Conservation (phyloP, 2,113 vertebrate species). For the Mustela nigripes region DNA sequence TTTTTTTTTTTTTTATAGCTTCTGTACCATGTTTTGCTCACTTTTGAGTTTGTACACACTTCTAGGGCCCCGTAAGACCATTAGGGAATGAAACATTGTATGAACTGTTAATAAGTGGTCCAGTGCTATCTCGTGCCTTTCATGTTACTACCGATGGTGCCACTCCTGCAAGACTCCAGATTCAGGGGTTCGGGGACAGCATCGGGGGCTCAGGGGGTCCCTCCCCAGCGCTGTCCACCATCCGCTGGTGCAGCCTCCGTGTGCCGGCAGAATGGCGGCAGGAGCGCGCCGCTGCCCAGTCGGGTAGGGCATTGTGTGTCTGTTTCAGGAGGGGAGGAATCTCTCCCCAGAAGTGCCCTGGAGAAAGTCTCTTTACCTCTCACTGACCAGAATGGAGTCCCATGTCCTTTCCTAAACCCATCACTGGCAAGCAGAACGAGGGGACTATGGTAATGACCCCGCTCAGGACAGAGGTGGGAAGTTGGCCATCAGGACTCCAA, state of each 20-base stretch:
- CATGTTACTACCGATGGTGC: background rate
- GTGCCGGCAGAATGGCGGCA: background rate
- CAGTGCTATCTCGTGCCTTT: background rate
- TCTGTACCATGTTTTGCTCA: background rate
- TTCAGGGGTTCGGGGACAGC: background rate
- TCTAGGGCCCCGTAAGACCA: background rate
- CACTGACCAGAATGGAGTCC: background rate
- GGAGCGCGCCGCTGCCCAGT: background rate
- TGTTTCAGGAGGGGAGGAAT: background rate
- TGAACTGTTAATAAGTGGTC: background rate
- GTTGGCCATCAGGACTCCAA: background rate
- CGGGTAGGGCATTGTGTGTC: background rate
- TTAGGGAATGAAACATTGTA: background rate
- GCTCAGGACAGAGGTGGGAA: background rate
- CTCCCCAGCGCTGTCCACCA: rapidly evolving
- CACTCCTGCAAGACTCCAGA: background rate
- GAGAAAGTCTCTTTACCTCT: background rate
- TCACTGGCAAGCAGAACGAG: background rate
- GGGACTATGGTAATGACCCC: background rate
- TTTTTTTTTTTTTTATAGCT: background rate
- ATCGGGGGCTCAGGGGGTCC: background rate
- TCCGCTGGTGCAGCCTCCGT: background rate
- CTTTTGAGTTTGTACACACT: background rate
- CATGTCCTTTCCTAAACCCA: background rate
- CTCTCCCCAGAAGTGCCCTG: background rate